These are phyloP conservation scores for Trachelus troglodyta DNA, from an alignment of 2,888 invertebrate genomes.

Conservation along the genomic window DNA sequence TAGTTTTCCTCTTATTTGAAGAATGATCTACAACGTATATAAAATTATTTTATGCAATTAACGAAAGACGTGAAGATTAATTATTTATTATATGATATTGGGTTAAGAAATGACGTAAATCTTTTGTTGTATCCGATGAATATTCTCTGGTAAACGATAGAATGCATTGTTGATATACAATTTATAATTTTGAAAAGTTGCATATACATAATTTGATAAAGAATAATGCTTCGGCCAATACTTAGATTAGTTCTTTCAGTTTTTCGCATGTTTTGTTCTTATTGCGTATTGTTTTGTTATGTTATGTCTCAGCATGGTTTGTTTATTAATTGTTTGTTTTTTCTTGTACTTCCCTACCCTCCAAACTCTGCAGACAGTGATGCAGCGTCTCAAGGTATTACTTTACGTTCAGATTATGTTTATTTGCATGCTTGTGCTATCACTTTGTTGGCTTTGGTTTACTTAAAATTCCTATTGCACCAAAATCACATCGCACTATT, in stretches of 20 bases:
- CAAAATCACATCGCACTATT: background rate
- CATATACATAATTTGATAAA: too few species aligned
- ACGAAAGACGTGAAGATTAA: too few species aligned
- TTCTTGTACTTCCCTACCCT: conserved; percentile 46
- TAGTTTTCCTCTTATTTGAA: too few species aligned
- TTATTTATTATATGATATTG: too few species aligned
- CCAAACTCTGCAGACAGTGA: conserved; percentile 59
- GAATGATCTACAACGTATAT: too few species aligned
- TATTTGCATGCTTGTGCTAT: background rate
- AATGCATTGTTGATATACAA: too few species aligned
- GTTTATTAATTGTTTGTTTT: conserved; percentile 49
- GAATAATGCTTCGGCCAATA: background rate
- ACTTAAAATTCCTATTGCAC: too few species aligned
- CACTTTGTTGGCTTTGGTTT: background rate
- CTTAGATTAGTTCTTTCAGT: background rate
- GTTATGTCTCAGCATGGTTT: conserved; percentile 40
- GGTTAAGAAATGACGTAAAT: too few species aligned
- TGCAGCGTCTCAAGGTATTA: conserved; percentile 59
- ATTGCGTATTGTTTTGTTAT: conserved; percentile 29
- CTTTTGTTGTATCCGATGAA: too few species aligned
- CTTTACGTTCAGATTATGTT: conserved; percentile 24
- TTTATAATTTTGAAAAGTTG: too few species aligned
- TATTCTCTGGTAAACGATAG: too few species aligned
- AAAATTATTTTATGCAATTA: too few species aligned
- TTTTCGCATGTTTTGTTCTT: background rate